phyloP scores from a whole-genome alignment of 2,888 invertebrate genomes.

The Encarsia formosa region DNA sequence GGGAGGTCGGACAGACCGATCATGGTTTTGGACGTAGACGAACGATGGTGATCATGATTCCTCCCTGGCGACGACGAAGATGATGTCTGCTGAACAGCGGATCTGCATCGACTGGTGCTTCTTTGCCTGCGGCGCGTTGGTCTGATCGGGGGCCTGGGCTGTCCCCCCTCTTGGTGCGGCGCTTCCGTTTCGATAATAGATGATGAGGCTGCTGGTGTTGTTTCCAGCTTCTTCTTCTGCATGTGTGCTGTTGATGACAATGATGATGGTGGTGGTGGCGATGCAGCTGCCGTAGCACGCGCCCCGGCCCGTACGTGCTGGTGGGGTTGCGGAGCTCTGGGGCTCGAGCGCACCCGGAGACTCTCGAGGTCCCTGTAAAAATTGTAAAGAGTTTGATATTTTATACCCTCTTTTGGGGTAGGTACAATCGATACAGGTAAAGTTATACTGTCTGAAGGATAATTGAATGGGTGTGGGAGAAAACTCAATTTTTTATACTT shows the following conservation, averaged over 20 bases:
- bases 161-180: background rate
- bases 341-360: background rate
- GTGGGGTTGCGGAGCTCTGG: background rate
- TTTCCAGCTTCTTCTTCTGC: no score
- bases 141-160: conserved; percentile 10
- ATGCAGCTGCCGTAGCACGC: background rate
- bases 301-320: background rate
- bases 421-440: no score
- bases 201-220: background rate
- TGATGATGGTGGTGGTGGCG: background rate
- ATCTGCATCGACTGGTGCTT: background rate
- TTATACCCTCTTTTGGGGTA: no score
- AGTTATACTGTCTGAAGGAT: no score
- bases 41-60: background rate
- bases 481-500: no score
- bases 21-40: background rate
- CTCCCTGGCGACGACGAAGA: no score
- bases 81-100: no score
- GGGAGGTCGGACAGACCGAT: conserved; percentile 4
- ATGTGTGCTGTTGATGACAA: no score
- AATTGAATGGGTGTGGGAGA: no score
- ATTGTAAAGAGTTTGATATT: no score
- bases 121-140: background rate
- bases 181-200: background rate
- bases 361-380: conserved; percentile 1